Base-by-base conservation (phyloP, 1,140 invertebrate species). In the Diorhabda sublineata region DNA sequence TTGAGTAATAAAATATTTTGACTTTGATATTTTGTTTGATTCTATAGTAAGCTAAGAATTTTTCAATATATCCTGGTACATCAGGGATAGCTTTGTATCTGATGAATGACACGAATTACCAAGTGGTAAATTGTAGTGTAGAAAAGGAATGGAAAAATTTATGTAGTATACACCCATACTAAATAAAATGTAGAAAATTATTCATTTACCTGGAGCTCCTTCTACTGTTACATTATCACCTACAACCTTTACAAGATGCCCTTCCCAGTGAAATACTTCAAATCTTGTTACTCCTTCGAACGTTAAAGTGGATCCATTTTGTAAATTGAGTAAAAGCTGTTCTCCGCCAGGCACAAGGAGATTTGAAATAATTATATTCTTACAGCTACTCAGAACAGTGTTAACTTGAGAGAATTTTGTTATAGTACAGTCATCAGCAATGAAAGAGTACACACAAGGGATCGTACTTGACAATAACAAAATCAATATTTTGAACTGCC, bases 241-340 rank as follows among this genome's bases (percentile, higher is more conserved):
- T 64, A 68, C 70, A 5, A 73, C 69, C 6, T 56, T 70, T 9
- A 73, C 61, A 5, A 73, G 43, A 52, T 64, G 68, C 2, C 68
- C 68, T 57, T 66, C 47, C 71, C 68, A 73, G 3, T 62, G 61
- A 26, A 45, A 43, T 43, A 43, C 64, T 45, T 61, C 71, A 63
- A 73, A 73, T 26, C 45, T 64, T 26, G 56, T 70, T 45, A 66
- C 69, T 9, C 68, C 68, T 61, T 66, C 52, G 64, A 73, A 73
- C 5, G 69, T 65, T 4, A 73, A 60, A n/a, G 69, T 66, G 43
- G 66, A 41, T 5, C 61, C 68, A 45, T 65, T 58, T 42, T 60
- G 66, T 41, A 73, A 52, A 44, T 73, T 63, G 2, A 73, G 63
- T 44, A 68, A 58, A 2, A 73, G 57, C 8, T 65, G 64, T 4